Evolutionary conservation across 2,113 vertebrate genomes (phyloP).

Genomic region (Todiramphus saurophagus): DNA sequence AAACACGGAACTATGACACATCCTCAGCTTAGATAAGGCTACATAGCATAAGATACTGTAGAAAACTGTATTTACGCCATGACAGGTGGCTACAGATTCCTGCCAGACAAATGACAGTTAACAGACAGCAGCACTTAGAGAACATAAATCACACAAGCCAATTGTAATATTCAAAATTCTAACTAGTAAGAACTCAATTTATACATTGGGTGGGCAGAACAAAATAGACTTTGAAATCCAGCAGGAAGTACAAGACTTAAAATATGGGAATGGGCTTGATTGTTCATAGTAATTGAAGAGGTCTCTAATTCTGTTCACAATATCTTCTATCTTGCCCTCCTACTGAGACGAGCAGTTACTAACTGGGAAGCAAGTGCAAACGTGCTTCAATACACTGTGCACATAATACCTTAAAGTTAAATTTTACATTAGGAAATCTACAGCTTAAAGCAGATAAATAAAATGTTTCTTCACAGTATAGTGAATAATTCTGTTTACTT

Average conservation of each 20-base stretch:
- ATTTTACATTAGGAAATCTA: not conserved
- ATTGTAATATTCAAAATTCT: constrained; percentile 39
- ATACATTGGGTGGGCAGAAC: constrained; percentile 20
- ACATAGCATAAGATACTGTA: not conserved
- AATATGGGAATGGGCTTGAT: not conserved
- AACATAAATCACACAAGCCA: constrained; percentile 5
- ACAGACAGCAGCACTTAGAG: not conserved
- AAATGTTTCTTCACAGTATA: not conserved
- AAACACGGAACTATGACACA: not conserved
- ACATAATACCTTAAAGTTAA: not conserved
- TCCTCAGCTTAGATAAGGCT: not conserved
- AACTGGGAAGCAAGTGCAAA: constrained; percentile 27
- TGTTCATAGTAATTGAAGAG: constrained; percentile 6
- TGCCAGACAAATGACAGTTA: constrained; percentile 17
- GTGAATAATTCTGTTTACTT: not conserved
- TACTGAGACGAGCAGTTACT: not conserved
- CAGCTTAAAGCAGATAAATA: not conserved
- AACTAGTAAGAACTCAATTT: not conserved
- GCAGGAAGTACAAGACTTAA: constrained; percentile 30
- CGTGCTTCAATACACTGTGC: not conserved
- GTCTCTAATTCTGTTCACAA: not conserved
- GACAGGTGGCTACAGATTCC: constrained; percentile 18
- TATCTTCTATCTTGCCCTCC: constrained; percentile 23
- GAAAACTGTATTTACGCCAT: fast-evolving
- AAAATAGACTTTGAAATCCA: constrained; percentile 20